A percentile compares a stretch with the other conserved stretches of the same genome.
phyloP scores from a whole-genome alignment of 2,888 invertebrate genomes.

The Scaptomyza flava region DNA sequence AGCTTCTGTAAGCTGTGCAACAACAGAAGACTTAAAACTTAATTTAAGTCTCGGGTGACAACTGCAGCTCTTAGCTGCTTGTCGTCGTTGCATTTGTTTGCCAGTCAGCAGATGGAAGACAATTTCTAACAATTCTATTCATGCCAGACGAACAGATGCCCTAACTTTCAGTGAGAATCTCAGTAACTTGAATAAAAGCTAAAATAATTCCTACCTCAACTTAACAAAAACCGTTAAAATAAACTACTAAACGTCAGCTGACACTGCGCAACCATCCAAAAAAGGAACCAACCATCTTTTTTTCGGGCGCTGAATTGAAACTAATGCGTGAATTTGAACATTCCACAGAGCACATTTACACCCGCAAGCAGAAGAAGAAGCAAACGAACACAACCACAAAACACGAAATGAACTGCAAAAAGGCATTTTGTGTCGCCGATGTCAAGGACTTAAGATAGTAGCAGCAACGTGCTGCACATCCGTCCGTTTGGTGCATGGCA shows the following conservation, averaged over 20 bases:
- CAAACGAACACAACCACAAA: slow-evolving; percentile 14
- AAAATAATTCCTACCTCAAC: too few species aligned
- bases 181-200: too few species aligned
- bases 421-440: slow-evolving; percentile 24
- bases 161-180: not conserved
- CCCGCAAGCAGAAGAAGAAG: slow-evolving; percentile 1
- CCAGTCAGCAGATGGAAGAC: slow-evolving; percentile 14
- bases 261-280: not conserved
- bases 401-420: slow-evolving; percentile 39
- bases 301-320: slow-evolving; percentile 13
- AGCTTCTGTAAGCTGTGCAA: slow-evolving; percentile 16
- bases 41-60: slow-evolving; percentile 42
- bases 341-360: slow-evolving; percentile 15
- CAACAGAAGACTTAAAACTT: slow-evolving; percentile 27
- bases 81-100: slow-evolving; percentile 32
- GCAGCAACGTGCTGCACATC: slow-evolving; percentile 24
- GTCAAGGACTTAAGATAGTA: slow-evolving; percentile 46
- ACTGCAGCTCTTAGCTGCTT: slow-evolving; percentile 30
- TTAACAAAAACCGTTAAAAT: too few species aligned
- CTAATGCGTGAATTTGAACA: slow-evolving; percentile 48
- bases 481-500: slow-evolving; percentile 12
- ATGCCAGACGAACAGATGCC: not conserved
- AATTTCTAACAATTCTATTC: not conserved
- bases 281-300: slow-evolving; percentile 1
- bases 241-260: not conserved